Evolutionary conservation across 2,797 vertebrate genomes (phyloP).

Genomic region (Meriones psammophilus): DNA sequence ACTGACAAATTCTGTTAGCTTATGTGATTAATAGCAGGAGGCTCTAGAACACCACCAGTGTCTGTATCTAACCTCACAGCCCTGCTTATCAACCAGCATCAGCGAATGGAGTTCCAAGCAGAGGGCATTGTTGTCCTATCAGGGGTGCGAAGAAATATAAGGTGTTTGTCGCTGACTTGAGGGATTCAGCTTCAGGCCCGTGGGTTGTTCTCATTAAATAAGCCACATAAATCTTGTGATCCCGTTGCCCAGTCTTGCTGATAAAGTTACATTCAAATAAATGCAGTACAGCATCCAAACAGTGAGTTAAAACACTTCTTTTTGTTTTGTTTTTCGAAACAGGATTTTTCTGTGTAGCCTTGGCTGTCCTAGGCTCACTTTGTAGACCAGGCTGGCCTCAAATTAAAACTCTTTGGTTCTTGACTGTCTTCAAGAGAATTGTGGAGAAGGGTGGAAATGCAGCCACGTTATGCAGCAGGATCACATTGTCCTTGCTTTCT

Average conservation of each 20-base stretch:
- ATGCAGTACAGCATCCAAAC: background rate
- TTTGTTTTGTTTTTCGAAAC: too few relatives aligned
- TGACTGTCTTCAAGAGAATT: background rate
- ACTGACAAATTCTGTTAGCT: slow-evolving; percentile 28
- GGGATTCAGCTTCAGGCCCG: background rate
- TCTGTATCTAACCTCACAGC: background rate
- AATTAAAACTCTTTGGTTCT: background rate
- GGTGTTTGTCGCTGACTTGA: background rate
- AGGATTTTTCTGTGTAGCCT: too few relatives aligned
- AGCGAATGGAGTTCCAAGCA: background rate
- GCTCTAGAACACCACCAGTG: background rate
- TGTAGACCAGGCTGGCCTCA: too few relatives aligned
- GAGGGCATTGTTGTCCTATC: too few relatives aligned
- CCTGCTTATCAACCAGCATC: background rate
- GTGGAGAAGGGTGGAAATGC: background rate
- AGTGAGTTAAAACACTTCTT: background rate
- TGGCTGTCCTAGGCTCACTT: too few relatives aligned
- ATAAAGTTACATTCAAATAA: slow-evolving; percentile 7
- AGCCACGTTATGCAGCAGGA: background rate
- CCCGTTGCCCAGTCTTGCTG: background rate
- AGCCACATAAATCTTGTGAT: background rate
- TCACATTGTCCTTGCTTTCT: background rate
- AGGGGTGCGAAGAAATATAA: background rate
- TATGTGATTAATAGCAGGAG: background rate
- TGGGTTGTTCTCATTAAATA: background rate